phyloP scores from a whole-genome alignment of 2,113 vertebrate species.

The Bos taurus region ARS-UCD2.0 NC_037332.1:38016501-38017000 shows the following conservation, averaged over 20 bases:
- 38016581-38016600: conserved; percentile 15
- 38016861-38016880: not conserved
- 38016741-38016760: not conserved
- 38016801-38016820: not conserved
- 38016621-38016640: not conserved
- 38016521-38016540: not conserved
- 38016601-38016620: conserved; percentile 15
- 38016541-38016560: not conserved
- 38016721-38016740: not conserved
- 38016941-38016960: not conserved
- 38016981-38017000: not conserved
- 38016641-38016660: not conserved
- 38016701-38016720: not conserved
- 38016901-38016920: not conserved
- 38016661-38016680: not conserved
- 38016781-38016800: not conserved
- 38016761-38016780: not conserved
- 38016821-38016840: fast-evolving
- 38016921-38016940: not conserved
- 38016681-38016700: not conserved
- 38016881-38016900: not conserved
- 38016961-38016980: not conserved
- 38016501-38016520: not conserved
- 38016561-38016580: not conserved
- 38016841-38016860: not conserved